Base-by-base conservation (phyloP, 1,140 invertebrate species). In the Polypedilum vanderplanki region DNA sequence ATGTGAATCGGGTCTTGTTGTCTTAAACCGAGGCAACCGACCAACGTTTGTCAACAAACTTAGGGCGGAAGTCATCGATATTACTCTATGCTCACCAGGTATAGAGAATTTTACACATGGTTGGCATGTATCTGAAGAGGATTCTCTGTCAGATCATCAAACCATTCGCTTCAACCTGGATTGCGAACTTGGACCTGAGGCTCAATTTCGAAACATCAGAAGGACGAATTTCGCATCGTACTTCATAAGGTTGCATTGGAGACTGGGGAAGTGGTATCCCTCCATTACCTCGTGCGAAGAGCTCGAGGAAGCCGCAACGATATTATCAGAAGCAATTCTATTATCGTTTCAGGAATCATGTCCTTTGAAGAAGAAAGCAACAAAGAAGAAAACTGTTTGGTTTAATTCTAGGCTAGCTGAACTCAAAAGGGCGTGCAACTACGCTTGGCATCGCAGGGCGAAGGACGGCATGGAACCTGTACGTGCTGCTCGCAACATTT, bases 11-110 rank as follows among this genome's bases (percentile, higher is more conserved):
- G 73, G 76, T 9, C 20, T 78, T 10, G 40, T 74, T 9, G 46
- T 79, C 0, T 1, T 75, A 0, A 80, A 79, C 67, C 74, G 76
- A 10, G 76, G 76, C 7, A 40, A 57, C 20, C 74, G 74, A 74
- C 77, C 74, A 17, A 76, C 75, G 1, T 76, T 77, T 46, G 73
- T 76, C 7, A 77, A 73, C 22, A 75, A 33, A 33, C 41, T 74
- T 15, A 77, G 76, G 33, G 20, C 74, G 24, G 73, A 77, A 74
- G 76, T 77, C 18, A n/a, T 76, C 0, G 76, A 75, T 17, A 40
- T 74, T 4, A 76, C 75, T 67, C 3, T 75, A 7, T 10, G 10
- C 17, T 67, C 40, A 7, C 3, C 5, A 64, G 7, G 7, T 5
- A 15, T 46, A 17, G 7, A 4, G 3, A 40, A 17, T 15, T 7